Base-by-base conservation (phyloP, 2,113 vertebrate species). In the Pipa parva region DNA sequence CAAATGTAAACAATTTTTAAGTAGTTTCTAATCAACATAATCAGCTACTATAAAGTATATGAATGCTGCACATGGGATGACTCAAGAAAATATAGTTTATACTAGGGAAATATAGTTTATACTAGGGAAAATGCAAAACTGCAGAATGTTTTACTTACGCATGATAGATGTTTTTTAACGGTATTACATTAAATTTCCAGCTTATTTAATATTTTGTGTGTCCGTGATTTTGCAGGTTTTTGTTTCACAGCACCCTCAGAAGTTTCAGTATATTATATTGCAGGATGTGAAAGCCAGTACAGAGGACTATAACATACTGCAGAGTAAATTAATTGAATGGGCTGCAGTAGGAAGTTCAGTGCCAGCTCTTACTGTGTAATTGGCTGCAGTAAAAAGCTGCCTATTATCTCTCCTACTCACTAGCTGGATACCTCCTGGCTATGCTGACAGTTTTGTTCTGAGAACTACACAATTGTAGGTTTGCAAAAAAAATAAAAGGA, bases 291-390 rank as follows among this genome's bases (percentile, higher is more conserved):
- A 21, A 10, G 6, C 20, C 18, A 28, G 36, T 33, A 64, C 18
- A 56, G 37, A 33, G 26, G 20, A 27, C 36, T 18, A 56, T 56
- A 65, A 56, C 48, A 27, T 37, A 65, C 37, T 65, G 37, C 63
- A 65, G 63, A 65, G 52, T 24, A 20, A 57, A 56, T 65, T 46
- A 28, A 65, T 65, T 65, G 37, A 65, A 56, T 51, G 28, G 63
- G 31, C 37, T 46, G 63, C 63, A 65, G 63, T 56, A 45, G 27
- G 13, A 46, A n/a, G 22, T 26, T 45, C 52, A 37, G 20, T 21
- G 12, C 56, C 36, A 58, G 31, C 56, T 31, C 20, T 42, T 21
- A 51, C 21, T 52, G 21, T 52, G 29, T 24, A 63, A 17, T 33
- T 54, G 31, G 46, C 61, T 63, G 48, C 62, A 63, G 62, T 25